These are phyloP conservation scores for Leptodactylus fuscus DNA, from an alignment of 2,113 vertebrate species.

Conservation along the genomic window DNA sequence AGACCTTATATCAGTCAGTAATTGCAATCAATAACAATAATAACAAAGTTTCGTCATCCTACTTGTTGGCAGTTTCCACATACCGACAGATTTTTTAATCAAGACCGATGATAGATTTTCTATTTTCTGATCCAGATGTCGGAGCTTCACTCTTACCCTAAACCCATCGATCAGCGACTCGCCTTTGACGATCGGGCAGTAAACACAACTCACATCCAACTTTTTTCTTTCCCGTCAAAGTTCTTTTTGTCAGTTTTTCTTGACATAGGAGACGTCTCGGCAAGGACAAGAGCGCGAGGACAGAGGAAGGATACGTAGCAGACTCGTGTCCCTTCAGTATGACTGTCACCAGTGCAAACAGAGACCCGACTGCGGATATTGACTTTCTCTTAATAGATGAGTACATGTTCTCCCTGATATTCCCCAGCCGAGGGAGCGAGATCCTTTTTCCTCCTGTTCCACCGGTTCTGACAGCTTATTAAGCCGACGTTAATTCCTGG, in stretches of 20 bases:
- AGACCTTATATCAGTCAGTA: too few relatives aligned
- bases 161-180: too few relatives aligned
- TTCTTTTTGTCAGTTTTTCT: not conserved
- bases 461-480: slow-evolving; percentile 37
- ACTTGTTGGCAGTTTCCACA: not conserved
- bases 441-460: slow-evolving; percentile 13
- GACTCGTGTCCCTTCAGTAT: slow-evolving; percentile 20
- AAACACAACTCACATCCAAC: too few relatives aligned
- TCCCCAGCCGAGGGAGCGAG: slow-evolving; percentile 19
- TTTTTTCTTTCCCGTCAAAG: too few relatives aligned
- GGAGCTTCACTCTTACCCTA: too few relatives aligned
- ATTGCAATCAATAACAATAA: too few relatives aligned
- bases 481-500: slow-evolving; percentile 31
- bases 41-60: too few relatives aligned
- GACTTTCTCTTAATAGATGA: slow-evolving; percentile 53
- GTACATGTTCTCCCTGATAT: slow-evolving; percentile 14
- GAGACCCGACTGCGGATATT: slow-evolving; percentile 23
- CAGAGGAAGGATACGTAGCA: slow-evolving; percentile 32
- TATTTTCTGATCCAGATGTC: too few relatives aligned
- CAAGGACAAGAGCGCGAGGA: slow-evolving; percentile 21
- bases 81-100: not conserved
- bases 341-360: slow-evolving; percentile 50
- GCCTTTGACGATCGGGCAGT: too few relatives aligned
- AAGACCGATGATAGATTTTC: too few relatives aligned
- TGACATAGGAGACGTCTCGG: not conserved